A percentile compares a stretch with the other conserved stretches of the same genome.
Conservation (phyloP, 2,113 vertebrate species). For the Lycaon pictus region DNA sequence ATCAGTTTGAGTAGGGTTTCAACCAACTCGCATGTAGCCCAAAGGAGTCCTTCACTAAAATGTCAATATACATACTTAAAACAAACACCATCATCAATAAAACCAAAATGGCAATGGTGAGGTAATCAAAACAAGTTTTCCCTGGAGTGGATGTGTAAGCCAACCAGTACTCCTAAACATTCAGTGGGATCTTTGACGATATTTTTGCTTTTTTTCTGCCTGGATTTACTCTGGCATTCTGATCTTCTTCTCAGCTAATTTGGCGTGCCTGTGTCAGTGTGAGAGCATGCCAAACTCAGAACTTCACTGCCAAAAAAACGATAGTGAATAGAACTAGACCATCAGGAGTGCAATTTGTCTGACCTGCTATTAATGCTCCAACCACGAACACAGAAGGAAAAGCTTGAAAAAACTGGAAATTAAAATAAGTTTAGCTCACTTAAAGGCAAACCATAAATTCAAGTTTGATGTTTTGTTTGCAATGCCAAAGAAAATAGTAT, state of each 20-base stretch:
- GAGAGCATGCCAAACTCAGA: conserved; percentile 46
- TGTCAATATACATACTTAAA: not conserved
- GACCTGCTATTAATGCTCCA: conserved; percentile 53
- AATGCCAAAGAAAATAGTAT: conserved; percentile 43
- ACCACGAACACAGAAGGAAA: conserved; percentile 36
- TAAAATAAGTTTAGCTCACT: conserved; percentile 51
- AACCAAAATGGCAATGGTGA: not conserved
- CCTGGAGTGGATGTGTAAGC: not conserved
- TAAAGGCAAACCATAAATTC: conserved; percentile 40
- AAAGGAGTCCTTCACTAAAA: not conserved
- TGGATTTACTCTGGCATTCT: conserved; percentile 57
- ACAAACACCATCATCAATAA: not conserved
- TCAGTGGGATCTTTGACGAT: not conserved
- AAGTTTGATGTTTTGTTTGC: not conserved
- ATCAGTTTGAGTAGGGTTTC: not conserved
- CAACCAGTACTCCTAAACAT: not conserved
- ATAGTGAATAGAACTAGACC: conserved; percentile 63
- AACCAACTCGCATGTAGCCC: not conserved
- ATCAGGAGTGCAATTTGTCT: conserved; percentile 64
- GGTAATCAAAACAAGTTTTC: not conserved
- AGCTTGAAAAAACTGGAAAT: not conserved
- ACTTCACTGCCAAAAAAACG: conserved; percentile 73
- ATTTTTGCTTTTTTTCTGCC: conserved; percentile 59
- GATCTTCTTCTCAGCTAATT: conserved; percentile 70
- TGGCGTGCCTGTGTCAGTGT: conserved; percentile 46